Base-by-base conservation (phyloP, 92 coral and sea anemone species). In the Pocillopora meandrina region DNA sequence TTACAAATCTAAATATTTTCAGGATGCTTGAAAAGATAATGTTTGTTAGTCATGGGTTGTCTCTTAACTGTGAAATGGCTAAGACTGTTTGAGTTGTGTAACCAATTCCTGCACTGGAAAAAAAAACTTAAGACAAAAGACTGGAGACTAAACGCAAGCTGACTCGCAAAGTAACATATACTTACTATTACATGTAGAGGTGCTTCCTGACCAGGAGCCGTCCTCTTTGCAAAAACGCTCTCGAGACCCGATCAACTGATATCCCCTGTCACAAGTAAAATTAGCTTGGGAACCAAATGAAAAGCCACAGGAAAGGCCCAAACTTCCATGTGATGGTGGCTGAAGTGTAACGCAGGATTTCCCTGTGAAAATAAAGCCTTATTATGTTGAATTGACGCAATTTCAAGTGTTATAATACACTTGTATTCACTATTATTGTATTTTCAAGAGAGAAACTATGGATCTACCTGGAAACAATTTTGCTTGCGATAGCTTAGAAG, bases 171-270 rank as follows among this genome's bases (percentile, higher is more conserved):
- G 8, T 42, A 42, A 42, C 52, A 65, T 21, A 34, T 77, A 7
- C 85, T 77, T 52, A 91, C 93, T 83, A 71, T 87, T 75, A 59
- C 93, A 91, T 56, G 75, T 21, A 2, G 89, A 80, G 59, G 71
- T 49, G 23, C 76, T 78, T 76, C 93, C 93, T 16, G 93, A 70
- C 95, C 95, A 92, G 12, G 74, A 33, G 2, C 90, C 90, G 65
- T 79, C 79, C 75, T 69, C 83, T 36, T 81, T 16, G 65, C 95
- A 89, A 17, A 69, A 59, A 59, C 95, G 83, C 16, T 58, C 79
- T 55, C 18, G 21, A 0, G 95, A 92, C 9, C 95, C 95, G 33
- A 56, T 26, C 21, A 83, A 19, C 12, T 60, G 81, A 56, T 72
- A 89, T 55, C 95, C 95, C 72, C 19, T 56, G 33, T 81, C 36